A percentile compares a stretch with the other conserved stretches of the same genome.
Evolutionary conservation across 92 coral and sea anemone species (phyloP).

Genomic region (Pocillopora meandrina): DNA sequence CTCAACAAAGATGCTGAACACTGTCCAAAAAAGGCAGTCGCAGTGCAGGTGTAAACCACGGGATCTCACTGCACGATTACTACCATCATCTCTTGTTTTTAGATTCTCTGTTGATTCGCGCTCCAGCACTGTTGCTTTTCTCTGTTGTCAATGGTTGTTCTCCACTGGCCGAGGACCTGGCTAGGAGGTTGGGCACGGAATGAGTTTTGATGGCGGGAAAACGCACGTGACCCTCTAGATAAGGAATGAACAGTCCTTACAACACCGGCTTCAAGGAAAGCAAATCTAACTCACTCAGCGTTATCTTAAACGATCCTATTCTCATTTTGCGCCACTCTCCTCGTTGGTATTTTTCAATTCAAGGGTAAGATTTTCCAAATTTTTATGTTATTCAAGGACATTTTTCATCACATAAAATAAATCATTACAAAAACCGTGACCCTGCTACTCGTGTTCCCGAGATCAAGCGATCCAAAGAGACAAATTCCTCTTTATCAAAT

Average conservation of each 20-base stretch:
- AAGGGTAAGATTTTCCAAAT: too few relatives aligned
- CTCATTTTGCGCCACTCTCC: too few relatives aligned
- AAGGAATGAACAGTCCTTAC: slow-evolving; percentile 40
- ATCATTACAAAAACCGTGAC: too few relatives aligned
- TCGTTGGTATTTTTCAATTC: too few relatives aligned
- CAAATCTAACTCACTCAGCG: neutral
- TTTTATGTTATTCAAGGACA: too few relatives aligned
- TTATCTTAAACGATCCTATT: neutral
- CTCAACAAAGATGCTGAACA: too few relatives aligned
- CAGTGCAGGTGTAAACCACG: too few relatives aligned
- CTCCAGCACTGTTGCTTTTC: slow-evolving; percentile 98
- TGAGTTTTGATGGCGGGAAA: slow-evolving; percentile 97
- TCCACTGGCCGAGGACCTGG: slow-evolving; percentile 78
- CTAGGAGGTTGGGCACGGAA: slow-evolving; percentile 99
- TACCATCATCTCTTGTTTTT: slow-evolving; percentile 61
- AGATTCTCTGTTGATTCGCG: slow-evolving; percentile 79
- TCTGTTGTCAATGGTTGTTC: slow-evolving; percentile 61
- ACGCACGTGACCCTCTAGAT: slow-evolving; percentile 70
- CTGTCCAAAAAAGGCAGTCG: too few relatives aligned
- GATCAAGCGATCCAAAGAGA: too few relatives aligned
- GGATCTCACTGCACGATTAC: neutral
- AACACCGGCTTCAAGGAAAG: slow-evolving; percentile 21
- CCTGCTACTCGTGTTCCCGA: too few relatives aligned
- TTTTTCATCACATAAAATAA: too few relatives aligned
- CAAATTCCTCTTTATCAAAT: too few relatives aligned